Evolutionary conservation across 1,140 invertebrate genomes (phyloP).

Genomic region (Drosophila sechellia): DNA sequence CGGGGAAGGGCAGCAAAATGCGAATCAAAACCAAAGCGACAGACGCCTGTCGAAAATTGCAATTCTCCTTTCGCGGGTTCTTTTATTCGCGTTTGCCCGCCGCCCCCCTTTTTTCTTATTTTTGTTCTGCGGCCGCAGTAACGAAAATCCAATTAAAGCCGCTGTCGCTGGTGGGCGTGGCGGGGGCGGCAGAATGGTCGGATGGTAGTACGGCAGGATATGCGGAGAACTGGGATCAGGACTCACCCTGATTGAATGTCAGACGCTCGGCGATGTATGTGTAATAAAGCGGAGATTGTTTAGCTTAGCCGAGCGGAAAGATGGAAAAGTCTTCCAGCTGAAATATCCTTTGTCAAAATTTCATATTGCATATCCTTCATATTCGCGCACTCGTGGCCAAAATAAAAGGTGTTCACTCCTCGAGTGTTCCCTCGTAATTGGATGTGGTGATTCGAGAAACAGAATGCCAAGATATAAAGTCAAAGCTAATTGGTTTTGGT

Average conservation of each 20-base stretch:
- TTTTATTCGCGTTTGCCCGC: constrained; percentile 26
- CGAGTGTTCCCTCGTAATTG: not conserved
- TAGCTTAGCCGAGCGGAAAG: constrained; percentile 56
- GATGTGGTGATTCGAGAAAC: not conserved
- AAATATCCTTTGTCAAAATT: constrained; percentile 39
- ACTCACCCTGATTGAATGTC: constrained; percentile 74
- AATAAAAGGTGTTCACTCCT: not conserved
- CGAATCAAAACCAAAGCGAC: constrained; percentile 66
- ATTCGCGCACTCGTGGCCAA: not conserved
- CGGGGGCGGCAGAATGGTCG: not conserved
- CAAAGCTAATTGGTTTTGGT: not conserved
- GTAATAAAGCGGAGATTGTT: constrained; percentile 80
- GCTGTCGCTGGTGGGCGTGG: constrained; percentile 71
- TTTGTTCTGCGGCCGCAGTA: constrained; percentile 62
- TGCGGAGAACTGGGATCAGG: constrained; percentile 21
- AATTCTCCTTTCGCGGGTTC: constrained; percentile 63
- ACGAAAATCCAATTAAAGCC: constrained; percentile 81
- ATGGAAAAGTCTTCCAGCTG: constrained; percentile 40
- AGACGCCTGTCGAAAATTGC: constrained; percentile 81
- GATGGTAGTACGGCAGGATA: not conserved
- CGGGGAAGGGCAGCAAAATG: constrained; percentile 49
- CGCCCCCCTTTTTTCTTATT: constrained; percentile 22
- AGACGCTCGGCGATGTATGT: constrained; percentile 66
- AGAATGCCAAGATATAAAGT: not conserved
- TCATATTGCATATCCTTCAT: constrained; percentile 21